Conservation (phyloP, 1,140 invertebrate genomes). For the Ditylenchus dipsaci region DNA sequence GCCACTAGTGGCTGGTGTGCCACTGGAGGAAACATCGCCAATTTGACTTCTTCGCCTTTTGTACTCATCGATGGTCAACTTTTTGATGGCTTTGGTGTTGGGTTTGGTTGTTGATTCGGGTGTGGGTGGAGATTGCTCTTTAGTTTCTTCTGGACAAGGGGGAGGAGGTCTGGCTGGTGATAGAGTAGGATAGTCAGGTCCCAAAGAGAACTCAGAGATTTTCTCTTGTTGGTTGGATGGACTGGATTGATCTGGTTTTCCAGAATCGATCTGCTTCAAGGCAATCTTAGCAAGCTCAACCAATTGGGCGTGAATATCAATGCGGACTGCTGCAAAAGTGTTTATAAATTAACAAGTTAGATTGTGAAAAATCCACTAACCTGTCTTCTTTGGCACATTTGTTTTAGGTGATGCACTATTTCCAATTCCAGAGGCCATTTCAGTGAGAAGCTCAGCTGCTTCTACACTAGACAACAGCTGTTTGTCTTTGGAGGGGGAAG, state of each 20-base stretch:
- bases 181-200: background rate
- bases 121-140: background rate
- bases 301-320: background rate
- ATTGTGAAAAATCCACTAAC: too few relatives aligned
- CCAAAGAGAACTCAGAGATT: background rate
- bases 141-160: background rate
- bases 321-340: background rate
- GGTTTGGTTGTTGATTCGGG: background rate
- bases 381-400: too few relatives aligned
- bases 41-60: background rate
- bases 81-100: slow-evolving; percentile 6
- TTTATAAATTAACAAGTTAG: too few relatives aligned
- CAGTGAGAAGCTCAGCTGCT: slow-evolving; percentile 2
- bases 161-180: background rate
- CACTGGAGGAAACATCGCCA: background rate
- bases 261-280: too few relatives aligned
- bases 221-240: background rate
- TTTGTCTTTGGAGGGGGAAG: background rate
- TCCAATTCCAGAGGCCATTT: slow-evolving; percentile 6
- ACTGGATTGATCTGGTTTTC: too few relatives aligned
- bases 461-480: slow-evolving; percentile 1
- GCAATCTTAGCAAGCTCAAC: background rate
- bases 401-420: too few relatives aligned
- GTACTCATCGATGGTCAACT: slow-evolving; percentile 4
- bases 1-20: too few relatives aligned